Base-by-base conservation (phyloP, 2,888 invertebrate genomes). In the Epistrophe eligans region DNA sequence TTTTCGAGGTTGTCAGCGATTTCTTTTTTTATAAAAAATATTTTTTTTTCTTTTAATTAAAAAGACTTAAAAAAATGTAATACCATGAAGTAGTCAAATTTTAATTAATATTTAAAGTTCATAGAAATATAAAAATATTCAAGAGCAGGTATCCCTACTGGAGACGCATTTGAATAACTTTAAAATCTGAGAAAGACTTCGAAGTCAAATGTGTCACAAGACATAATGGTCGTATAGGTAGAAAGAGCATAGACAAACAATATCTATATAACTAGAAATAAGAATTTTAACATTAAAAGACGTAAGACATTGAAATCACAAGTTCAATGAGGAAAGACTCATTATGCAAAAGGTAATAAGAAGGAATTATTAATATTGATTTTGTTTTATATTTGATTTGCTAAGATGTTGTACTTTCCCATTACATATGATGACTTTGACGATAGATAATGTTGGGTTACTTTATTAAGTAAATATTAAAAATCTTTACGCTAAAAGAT, bases 321-420 rank as follows among this genome's bases (percentile, higher is more conserved):
- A 82, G 81, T 82, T 82, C 81, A 77, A 72, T 82, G 71, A 19
- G 57, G 71, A 71, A 55, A 64, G 50, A 40, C 48, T 40, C 77
- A 71, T 57, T 57, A 71, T 71, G 64, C 19, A 28, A 19, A 24
- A 40, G 19, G 38, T 35, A 52, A 57, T 71, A 77, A 66, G 77
- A n/a, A 72, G 66, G 81, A 43, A 82, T 82, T 82, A 82, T 72
- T 43, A 77, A 58, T 82, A 77, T 82, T 43, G 81, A 82, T 82
- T 77, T 64, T n/a, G 40, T 28, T 71, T 19, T 52, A 38, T 58
- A 58, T 64, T 66, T 28, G 48, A 2, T 48, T 45, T 6, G 32
- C 32, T 6, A 4, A 32, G 0, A 35, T 35, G 35, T 35, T 35
- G 35, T 35, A 35, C 9, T 35, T 35, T 5, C 3, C 24, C 3